phyloP scores from a whole-genome alignment of 2,797 vertebrate genomes.

The Etheostoma nigrum region DNA sequence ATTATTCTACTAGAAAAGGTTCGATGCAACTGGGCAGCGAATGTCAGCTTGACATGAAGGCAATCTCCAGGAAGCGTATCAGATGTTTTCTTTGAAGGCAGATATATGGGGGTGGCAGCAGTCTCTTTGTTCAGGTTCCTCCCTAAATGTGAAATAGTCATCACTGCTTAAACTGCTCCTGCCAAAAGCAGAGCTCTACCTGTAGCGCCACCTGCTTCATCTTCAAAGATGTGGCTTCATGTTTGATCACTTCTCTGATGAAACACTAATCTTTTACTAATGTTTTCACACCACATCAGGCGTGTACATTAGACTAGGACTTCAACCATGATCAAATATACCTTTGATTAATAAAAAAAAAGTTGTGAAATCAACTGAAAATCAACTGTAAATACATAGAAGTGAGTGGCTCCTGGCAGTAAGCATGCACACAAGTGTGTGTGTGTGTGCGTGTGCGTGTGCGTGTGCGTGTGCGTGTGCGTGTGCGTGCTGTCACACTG shows the following conservation, averaged over 20 bases:
- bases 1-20: background rate
- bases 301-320: slow-evolving; percentile 47
- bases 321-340: slow-evolving; percentile 45
- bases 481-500: slow-evolving; percentile 42
- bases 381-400: slow-evolving; percentile 31
- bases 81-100: slow-evolving; percentile 21
- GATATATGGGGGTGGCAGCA: background rate
- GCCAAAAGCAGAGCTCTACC: slow-evolving; percentile 43
- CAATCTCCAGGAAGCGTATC: background rate
- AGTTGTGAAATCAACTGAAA: slow-evolving; percentile 33
- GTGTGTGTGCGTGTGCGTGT: slow-evolving; percentile 36
- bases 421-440: background rate
- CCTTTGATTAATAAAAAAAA: slow-evolving; percentile 57
- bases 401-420: slow-evolving; percentile 27
- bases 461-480: background rate
- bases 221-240: slow-evolving; percentile 46
- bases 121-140: slow-evolving; percentile 24
- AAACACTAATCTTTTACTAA: slow-evolving; percentile 49
- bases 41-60: slow-evolving; percentile 14
- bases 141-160: slow-evolving; percentile 46
- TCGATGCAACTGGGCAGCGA: background rate
- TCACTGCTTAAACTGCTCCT: slow-evolving; percentile 35
- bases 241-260: slow-evolving; percentile 58
- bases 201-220: slow-evolving; percentile 56
- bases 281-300: slow-evolving; percentile 39